Evolutionary conservation across 2,797 vertebrate genomes (phyloP).

Genomic region (Tauraco hartlaubi): DNA sequence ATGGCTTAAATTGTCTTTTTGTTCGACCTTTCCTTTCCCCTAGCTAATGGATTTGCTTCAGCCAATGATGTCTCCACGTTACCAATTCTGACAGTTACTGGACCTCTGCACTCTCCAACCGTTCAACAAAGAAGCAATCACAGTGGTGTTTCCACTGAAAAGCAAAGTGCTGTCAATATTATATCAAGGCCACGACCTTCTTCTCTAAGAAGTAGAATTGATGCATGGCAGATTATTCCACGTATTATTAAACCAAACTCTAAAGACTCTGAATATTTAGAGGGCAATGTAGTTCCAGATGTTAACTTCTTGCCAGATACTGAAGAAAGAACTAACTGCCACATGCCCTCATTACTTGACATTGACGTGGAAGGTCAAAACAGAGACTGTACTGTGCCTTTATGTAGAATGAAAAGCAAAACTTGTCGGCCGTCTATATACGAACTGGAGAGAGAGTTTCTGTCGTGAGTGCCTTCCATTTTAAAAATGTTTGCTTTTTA

Average conservation of each 20-base stretch:
- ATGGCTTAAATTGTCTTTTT: neutral
- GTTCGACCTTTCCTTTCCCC: neutral
- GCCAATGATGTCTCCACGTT: neutral
- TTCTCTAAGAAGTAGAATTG: conserved; percentile 82
- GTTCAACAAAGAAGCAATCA: neutral
- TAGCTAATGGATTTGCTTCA: conserved; percentile 59
- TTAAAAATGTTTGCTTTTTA: neutral
- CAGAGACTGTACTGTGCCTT: conserved; percentile 88
- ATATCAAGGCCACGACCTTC: conserved; percentile 82
- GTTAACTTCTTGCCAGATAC: conserved; percentile 75
- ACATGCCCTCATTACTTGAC: conserved; percentile 84
- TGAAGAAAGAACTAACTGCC: conserved; percentile 78
- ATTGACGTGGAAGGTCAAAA: conserved; percentile 90
- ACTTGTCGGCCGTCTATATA: conserved; percentile 82
- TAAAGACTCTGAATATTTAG: conserved; percentile 80
- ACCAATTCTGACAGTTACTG: neutral
- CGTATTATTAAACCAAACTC: conserved; percentile 84
- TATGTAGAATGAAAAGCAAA: conserved; percentile 89
- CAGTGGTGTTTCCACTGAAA: neutral
- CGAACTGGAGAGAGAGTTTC: conserved; percentile 91
- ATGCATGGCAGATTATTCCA: conserved; percentile 82
- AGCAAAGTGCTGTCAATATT: neutral
- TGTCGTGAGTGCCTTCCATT: conserved; percentile 82
- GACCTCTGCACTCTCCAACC: neutral
- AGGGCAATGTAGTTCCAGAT: conserved; percentile 71